Evolutionary conservation across 2,797 vertebrate genomes (phyloP).

Genomic region (Thaleichthys pacificus): DNA sequence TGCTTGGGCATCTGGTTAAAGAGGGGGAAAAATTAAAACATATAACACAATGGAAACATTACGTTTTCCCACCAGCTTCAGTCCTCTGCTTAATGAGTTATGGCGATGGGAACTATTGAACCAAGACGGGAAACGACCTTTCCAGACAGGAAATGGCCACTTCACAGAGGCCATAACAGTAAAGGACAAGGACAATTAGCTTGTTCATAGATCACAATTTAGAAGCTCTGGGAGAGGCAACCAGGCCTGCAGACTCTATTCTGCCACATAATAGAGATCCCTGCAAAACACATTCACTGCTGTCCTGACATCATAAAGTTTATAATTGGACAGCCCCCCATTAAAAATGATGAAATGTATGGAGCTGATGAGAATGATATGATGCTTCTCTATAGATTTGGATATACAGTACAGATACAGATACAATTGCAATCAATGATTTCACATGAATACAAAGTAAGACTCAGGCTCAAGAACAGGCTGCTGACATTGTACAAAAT

Average conservation of each 20-base stretch:
- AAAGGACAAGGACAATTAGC: constrained; percentile 68
- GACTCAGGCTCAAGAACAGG: no score
- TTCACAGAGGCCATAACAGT: constrained; percentile 51
- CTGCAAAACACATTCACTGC: background rate
- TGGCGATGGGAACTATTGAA: constrained; percentile 42
- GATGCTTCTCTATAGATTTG: background rate
- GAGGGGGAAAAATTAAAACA: constrained; percentile 47
- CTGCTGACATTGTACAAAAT: no score
- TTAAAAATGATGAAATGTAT: constrained; percentile 45
- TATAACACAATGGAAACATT: constrained; percentile 40
- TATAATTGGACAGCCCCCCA: constrained; percentile 40
- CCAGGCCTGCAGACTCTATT: constrained; percentile 51
- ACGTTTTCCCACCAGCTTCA: constrained; percentile 31
- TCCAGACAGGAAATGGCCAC: constrained; percentile 56
- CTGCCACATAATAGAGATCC: constrained; percentile 47
- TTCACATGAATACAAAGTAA: no score
- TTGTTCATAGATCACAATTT: constrained; percentile 68
- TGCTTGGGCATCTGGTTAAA: constrained; percentile 35
- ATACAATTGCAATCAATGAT: no score
- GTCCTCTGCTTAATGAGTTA: constrained; percentile 22
- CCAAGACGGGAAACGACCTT: constrained; percentile 62
- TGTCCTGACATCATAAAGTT: constrained; percentile 21
- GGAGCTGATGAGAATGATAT: constrained; percentile 17
- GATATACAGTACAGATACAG: no score
- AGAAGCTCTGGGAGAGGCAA: constrained; percentile 56